These are phyloP conservation scores for Oreortyx pictus DNA, from an alignment of 2,797 vertebrate genomes.

Conservation along the genomic window DNA sequence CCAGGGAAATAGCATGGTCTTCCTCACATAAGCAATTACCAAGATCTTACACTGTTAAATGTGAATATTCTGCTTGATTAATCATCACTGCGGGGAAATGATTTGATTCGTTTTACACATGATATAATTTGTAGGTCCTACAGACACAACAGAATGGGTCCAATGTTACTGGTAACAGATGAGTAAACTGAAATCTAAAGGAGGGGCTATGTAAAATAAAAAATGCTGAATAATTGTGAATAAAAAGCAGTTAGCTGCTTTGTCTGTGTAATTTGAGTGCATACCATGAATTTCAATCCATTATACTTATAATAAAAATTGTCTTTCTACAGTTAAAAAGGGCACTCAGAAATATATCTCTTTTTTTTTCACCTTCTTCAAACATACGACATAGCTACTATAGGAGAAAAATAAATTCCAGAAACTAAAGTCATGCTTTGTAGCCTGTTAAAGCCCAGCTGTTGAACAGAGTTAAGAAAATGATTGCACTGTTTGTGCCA, in stretches of 20 bases:
- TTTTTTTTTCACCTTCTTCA: not conserved
- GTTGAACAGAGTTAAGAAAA: conserved; percentile 69
- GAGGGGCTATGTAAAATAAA: not conserved
- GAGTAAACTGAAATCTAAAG: not conserved
- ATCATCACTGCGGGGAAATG: not conserved
- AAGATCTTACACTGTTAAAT: not conserved
- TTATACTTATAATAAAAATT: conserved; percentile 37
- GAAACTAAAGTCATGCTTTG: conserved; percentile 58
- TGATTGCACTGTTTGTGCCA: conserved; percentile 54
- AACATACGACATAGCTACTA: conserved; percentile 9
- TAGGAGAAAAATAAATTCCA: conserved; percentile 64
- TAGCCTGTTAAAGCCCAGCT: conserved; percentile 65
- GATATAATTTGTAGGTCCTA: not conserved
- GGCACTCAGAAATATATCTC: conserved; percentile 1
- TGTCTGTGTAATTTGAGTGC: conserved; percentile 26
- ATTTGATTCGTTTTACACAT: not conserved
- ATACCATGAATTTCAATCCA: not conserved
- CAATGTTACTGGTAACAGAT: not conserved
- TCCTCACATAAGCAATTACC: not conserved
- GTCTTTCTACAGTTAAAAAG: conserved; percentile 40
- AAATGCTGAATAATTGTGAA: not conserved
- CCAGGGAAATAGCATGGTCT: not conserved
- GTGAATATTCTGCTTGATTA: not conserved
- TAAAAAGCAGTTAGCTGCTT: conserved; percentile 3
- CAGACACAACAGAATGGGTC: not conserved